Percentiles rank a stretch among this genome's conserved stretches.
Evolutionary conservation across 2,797 vertebrate species (phyloP).

Genomic region (Oreortyx pictus): DNA sequence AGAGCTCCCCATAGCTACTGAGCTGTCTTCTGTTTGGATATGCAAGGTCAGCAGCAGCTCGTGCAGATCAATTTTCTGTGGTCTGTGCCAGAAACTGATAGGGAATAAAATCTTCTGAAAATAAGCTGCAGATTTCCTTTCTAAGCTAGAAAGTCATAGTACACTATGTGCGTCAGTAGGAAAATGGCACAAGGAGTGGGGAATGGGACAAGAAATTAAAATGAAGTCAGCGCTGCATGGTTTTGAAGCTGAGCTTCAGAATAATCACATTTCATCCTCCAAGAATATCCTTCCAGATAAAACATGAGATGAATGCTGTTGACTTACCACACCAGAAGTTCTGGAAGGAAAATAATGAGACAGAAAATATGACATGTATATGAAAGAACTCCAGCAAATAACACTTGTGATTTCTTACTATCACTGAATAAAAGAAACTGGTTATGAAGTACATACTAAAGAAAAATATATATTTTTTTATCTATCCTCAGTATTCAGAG

Average conservation of each 20-base stretch:
- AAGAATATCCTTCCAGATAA: neutral
- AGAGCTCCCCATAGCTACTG: neutral
- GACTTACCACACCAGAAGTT: neutral
- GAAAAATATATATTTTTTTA: neutral
- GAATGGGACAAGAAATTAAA: neutral
- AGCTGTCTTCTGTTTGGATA: neutral
- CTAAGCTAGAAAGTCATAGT: neutral
- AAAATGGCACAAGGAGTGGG: neutral
- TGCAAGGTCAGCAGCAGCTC: neutral
- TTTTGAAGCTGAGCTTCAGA: neutral
- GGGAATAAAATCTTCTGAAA: conserved; percentile 1
- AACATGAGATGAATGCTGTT: neutral
- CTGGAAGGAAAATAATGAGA: conserved; percentile 8
- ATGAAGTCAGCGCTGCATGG: neutral
- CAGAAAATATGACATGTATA: neutral
- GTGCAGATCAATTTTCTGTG: neutral
- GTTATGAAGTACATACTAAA: neutral
- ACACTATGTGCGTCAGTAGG: neutral
- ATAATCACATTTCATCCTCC: neutral
- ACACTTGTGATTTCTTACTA: neutral
- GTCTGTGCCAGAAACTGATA: neutral
- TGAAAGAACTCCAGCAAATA: neutral
- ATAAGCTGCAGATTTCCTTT: neutral
- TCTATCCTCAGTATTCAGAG: neutral
- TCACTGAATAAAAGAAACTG: neutral